Evolutionary conservation across 2,888 invertebrate species (phyloP).

Genomic region (Octodonta nipae): DNA sequence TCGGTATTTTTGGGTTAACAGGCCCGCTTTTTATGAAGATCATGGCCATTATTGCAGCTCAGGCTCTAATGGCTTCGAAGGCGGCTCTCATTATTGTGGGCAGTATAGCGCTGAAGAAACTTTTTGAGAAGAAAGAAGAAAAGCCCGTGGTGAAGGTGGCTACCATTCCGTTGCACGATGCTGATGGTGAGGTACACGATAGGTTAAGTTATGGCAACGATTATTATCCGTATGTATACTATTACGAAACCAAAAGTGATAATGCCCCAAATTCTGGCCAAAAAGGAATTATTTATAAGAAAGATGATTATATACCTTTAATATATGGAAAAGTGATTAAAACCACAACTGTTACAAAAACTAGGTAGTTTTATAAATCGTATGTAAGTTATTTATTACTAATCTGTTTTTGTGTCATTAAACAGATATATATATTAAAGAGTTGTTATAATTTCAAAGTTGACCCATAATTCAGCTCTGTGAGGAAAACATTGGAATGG

Average conservation of each 20-base stretch:
- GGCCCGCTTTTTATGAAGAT: conserved; percentile 58
- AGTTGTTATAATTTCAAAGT: too few relatives aligned
- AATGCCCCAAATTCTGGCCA: too few relatives aligned
- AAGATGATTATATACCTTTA: too few relatives aligned
- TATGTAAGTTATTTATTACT: too few relatives aligned
- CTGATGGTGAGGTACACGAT: conserved; percentile 28
- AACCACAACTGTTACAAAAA: too few relatives aligned
- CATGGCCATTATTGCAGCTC: conserved; percentile 55
- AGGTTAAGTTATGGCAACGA: conserved; percentile 15
- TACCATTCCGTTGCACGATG: conserved; percentile 31
- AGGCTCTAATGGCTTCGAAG: conserved; percentile 59
- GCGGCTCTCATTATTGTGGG: conserved; percentile 59
- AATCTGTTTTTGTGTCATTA: too few relatives aligned
- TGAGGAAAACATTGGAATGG: too few relatives aligned
- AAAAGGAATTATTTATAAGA: too few relatives aligned
- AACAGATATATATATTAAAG: too few relatives aligned
- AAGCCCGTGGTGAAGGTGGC: conserved; percentile 57
- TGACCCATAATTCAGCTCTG: too few relatives aligned
- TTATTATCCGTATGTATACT: conserved; percentile 12
- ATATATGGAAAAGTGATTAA: too few relatives aligned
- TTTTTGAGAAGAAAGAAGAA: conserved; percentile 53
- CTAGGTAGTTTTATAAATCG: too few relatives aligned
- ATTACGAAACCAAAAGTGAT: not conserved
- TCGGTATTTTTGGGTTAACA: conserved; percentile 46
- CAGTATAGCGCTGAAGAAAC: conserved; percentile 55